Evolutionary conservation across 2,888 invertebrate genomes (phyloP), one percentile per base, ranked within the genome.

Genomic region (Drymonia ruficornis): DNA sequence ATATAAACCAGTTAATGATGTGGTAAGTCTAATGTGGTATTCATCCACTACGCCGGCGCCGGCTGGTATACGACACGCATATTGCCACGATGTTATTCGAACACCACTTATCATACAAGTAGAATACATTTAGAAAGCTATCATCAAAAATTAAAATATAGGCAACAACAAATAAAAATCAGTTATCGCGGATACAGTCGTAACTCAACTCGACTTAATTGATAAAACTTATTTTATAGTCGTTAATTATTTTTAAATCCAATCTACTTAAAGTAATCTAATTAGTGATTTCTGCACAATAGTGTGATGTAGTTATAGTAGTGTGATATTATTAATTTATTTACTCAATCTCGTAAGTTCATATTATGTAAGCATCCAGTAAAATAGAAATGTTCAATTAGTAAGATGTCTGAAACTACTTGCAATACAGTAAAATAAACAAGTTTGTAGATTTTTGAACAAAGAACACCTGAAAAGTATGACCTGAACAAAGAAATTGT

Each of bases 1-100:
- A 71, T 70, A 72, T 74, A 84, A 85, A 86, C 81, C 81, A 80
- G 86, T 85, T 81, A 77, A 80, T 76, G 77, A 76, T 81, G 80
- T 81, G 78, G 79, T 81, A 82, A 82, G 77, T 77, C 76, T 76
- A 76, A 79, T 78, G 78, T 78, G 65, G 78, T 78, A 80, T 81
- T 75, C 77, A 77, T 77, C 74, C 70, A 75, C 66, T 63, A 64
- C 56, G 52, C n/a, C n/a, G n/a, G n/a, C n/a, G 53, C 53, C 60
- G 61, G 47, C 43, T 38, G 64, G 62, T 70, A 62, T 65, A 67
- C 63, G 63, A 67, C 71, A 74, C 77, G 71, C 70, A 74, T 73
- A 74, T 71, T 69, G 76, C 76, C 75, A 72, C 72, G 74, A 59
- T 59, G 64, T 75, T 74, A 69, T 72, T 67, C 69, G 71, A 75